Percentiles rank a stretch among this genome's conserved stretches.
phyloP scores from a whole-genome alignment of 2,888 invertebrate genomes.

The Aleiodes leptofemur region DNA sequence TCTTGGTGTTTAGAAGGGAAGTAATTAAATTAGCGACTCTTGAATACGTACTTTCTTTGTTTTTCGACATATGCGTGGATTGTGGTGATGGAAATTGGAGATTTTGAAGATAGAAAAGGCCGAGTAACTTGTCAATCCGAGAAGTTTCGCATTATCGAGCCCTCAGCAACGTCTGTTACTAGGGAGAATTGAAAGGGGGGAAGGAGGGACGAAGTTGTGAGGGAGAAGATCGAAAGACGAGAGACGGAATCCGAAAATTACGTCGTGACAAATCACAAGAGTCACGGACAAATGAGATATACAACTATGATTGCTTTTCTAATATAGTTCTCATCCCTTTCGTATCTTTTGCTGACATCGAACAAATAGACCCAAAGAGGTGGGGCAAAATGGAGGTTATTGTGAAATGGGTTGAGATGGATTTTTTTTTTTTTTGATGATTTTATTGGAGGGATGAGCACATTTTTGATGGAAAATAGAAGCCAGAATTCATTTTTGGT shows the following conservation, averaged over 20 bases:
- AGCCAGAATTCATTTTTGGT: no score
- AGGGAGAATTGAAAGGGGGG: slow-evolving; percentile 5
- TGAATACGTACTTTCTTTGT: neutral
- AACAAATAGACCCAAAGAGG: no score
- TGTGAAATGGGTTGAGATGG: no score
- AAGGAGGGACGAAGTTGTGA: neutral
- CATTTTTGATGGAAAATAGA: no score
- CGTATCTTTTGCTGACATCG: no score
- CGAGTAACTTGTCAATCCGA: slow-evolving; percentile 49
- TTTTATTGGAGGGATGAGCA: no score
- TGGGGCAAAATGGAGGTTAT: no score
- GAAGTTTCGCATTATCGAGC: slow-evolving; percentile 17
- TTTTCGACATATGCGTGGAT: neutral
- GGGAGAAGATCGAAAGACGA: slow-evolving; percentile 14
- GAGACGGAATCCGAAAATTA: slow-evolving; percentile 35
- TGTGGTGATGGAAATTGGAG: neutral
- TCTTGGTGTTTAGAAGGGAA: slow-evolving; percentile 5
- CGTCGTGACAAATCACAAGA: slow-evolving; percentile 11
- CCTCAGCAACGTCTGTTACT: slow-evolving; percentile 31
- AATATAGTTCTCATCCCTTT: neutral
- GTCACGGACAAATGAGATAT: slow-evolving; percentile 3
- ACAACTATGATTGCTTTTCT: slow-evolving; percentile 15
- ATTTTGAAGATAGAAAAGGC: neutral
- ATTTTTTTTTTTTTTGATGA: no score
- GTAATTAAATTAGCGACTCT: slow-evolving; percentile 3